Evolutionary conservation across 2,888 invertebrate species (phyloP), one percentile per base, ranked within the genome.

Genomic region (Ennomos fuscantarius): DNA sequence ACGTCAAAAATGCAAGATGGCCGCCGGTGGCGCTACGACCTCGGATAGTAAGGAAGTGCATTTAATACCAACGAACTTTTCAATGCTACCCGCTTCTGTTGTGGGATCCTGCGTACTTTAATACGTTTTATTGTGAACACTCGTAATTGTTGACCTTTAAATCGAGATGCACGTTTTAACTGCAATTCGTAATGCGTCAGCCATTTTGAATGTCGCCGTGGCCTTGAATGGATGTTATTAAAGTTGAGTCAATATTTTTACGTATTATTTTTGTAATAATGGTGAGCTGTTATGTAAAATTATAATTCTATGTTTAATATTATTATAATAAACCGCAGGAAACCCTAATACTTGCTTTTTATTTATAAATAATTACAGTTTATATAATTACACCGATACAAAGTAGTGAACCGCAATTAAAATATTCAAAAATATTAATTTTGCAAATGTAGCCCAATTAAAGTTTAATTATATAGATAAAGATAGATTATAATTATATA

Each of bases 31-130:
- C 42, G 77, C 70, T 66, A 73, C 72, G 89, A 73, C 91, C 91
- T 89, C 89, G 87, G 36, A 43, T 40, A 70, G 75, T 71, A 82
- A 91, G 91, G 91, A 92, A 92, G 91, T 90, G 88, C 87, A 86
- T 77, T 72, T 55, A 91, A 91, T 92, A 91, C 79, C 91, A 92
- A 91, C 74, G 91, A 92, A 89, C 91, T 88, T 74, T 84, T 91
- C 91, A 92, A 89, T 91, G 91, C 80, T 89, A 89, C 82, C 89
- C 82, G 81, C 76, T 87, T 82, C 54, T 61, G 55, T 9, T 58
- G 55, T 58, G 60, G 61, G 60, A 62, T 63, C 55, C 59, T 60
- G 57, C 34, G 37, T 49, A 55, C 54, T 49, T 24, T 24, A 24
- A 2, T 48, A 34, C 46, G 56, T 62, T 63, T 64, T 71, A 71